These are phyloP conservation scores for Tinamus guttatus DNA, from an alignment of 2,113 vertebrate species.

Conservation along the genomic window DNA sequence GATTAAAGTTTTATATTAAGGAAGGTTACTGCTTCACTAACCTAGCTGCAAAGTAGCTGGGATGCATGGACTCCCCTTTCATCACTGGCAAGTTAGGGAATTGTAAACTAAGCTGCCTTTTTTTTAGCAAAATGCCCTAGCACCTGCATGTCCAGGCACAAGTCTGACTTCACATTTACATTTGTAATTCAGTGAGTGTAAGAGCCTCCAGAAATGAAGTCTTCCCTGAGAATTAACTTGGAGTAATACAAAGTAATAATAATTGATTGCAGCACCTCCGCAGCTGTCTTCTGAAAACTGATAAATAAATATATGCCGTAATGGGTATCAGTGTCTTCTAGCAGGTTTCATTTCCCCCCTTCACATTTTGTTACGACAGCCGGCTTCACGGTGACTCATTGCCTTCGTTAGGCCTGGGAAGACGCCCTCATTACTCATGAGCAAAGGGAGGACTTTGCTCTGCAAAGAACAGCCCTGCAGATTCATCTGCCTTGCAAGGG, in stretches of 20 bases:
- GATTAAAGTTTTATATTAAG: constrained; percentile 5
- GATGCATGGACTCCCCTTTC: background rate
- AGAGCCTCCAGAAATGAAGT: constrained; percentile 36
- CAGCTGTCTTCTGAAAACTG: background rate
- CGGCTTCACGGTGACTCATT: constrained; percentile 56
- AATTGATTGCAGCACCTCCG: background rate
- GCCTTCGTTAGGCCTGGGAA: constrained; percentile 52
- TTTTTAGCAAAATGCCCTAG: background rate
- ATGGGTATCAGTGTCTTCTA: background rate
- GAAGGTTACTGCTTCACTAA: background rate
- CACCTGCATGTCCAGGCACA: constrained; percentile 29
- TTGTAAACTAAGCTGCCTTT: constrained; percentile 30
- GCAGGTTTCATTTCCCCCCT: constrained; percentile 11
- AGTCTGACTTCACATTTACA: constrained; percentile 27
- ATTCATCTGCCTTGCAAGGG: constrained; percentile 25
- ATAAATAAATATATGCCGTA: background rate
- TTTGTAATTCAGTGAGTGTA: background rate
- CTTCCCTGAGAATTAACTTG: constrained; percentile 6
- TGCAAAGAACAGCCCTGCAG: background rate
- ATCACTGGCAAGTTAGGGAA: background rate
- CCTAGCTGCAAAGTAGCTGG: background rate
- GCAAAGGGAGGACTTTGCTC: constrained; percentile 39
- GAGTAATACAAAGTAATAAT: constrained; percentile 30
- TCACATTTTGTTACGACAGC: background rate
- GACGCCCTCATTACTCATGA: constrained; percentile 68